Evolutionary conservation across 2,797 vertebrate species (phyloP), one percentile per base, ranked within the genome.

Genomic region (Anomalospiza imberbis): DNA sequence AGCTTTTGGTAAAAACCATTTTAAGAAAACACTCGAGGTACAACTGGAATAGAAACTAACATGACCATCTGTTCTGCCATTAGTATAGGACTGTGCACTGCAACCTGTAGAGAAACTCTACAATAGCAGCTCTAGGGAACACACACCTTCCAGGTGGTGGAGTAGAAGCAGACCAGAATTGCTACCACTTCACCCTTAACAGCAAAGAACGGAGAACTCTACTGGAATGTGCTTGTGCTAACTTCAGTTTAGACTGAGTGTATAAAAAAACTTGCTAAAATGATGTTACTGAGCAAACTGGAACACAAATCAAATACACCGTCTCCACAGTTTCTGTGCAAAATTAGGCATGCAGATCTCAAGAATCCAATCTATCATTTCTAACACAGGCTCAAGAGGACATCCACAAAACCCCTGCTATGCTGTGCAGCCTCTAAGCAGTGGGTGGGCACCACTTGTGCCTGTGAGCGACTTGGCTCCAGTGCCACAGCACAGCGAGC

Each of bases 1-100:
- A 31, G 44, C 19, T 79, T 85, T 51, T 73, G 40, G 44, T 48
- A 79, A 84, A 91, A 57, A 36, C 5, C 10, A 22, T 65, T 88
- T 77, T 32, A 74, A 87, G 92, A 85, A 88, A 84, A 61, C 32
- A 70, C 16, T 79, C 0, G 0, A 89, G 50, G 24, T 75, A 17
- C 38, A 47, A 74, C 32, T 53, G 47, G 57, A 82, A 81, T 51
- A 72, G 54, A 91, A 96, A 77, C 40, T 89, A 84, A 89, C 50
- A 62, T 50, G 51, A 74, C 21, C 3, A 4, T 20, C 26, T 92
- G 22, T 84, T 68, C 32, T 73, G 47, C 62, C 79, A 3, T 32
- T 28, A 34, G 32, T 36, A 19, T 9, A 50, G 17, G 36, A 53
- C 55, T 51, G 21, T n/a, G 45, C 1, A 3, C 40, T 67, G 40